Evolutionary conservation across 2,797 vertebrate genomes (phyloP), one percentile per base, ranked within the genome.

Genomic region (Girardinus metallicus): DNA sequence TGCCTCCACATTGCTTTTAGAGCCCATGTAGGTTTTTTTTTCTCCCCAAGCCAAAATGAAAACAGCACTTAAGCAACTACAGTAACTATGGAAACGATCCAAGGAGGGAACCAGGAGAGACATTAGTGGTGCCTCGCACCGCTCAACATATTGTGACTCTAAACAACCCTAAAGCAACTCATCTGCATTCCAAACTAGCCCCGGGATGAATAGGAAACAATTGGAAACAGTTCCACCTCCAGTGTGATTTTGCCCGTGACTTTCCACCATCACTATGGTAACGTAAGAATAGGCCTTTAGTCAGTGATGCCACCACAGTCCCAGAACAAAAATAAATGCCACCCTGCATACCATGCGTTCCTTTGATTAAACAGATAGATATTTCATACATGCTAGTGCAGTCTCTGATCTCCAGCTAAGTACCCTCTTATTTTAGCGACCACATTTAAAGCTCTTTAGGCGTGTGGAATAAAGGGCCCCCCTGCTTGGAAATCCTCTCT

Each of bases 111-210:
- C 85, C 79, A 73, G 87, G 82, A 79, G 83, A 87, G 90, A 84
- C 86, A 74, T 62, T 83, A 88, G 82, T 84, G 87, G 87, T 77
- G 88, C 88, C 87, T 88, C 77, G 66, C 84, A 89, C 86, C 55
- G 82, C 90, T 93, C 86, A 88, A 89, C 90, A 91, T 90, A 89
- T 86, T 93, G 90, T 86, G 93, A 94, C 94, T 94, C 94, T 91
- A 93, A 93, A 95, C 93, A 92, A 85, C 91, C 87, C 92, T 91
- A 91, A 94, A 95, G 94, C 93, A 91, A 91, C 93, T 95, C 90
- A 95, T 96, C 94, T 93, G 89, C 93, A 96, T 96, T 96, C 95
- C 94, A 91, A 92, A 94, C 90, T 93, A 86, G 93, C 92, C 93
- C 87, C 79, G 74, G 86, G 91, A 93, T 91, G 88, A 93, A 93